Evolutionary conservation across 2,888 invertebrate species (phyloP).

Genomic region (Escarpia spicata): DNA sequence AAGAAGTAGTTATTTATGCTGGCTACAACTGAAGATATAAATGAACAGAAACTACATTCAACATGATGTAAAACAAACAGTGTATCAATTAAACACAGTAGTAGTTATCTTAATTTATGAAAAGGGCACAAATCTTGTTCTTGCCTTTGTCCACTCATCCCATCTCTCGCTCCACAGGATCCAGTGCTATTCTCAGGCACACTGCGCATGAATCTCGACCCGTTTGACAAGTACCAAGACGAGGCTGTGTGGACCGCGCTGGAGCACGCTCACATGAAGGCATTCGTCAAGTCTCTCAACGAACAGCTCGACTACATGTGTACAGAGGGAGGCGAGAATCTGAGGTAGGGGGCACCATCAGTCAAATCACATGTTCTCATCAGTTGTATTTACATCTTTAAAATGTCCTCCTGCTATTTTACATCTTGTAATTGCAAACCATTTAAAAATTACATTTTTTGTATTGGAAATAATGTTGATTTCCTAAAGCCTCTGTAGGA

Average conservation of each 20-base stretch:
- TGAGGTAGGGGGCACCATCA: conserved; percentile 51
- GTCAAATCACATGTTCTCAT: neutral
- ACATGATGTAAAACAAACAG: too few species aligned
- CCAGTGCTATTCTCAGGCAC: conserved; percentile 65
- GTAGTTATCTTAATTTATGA: too few species aligned
- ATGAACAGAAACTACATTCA: too few species aligned
- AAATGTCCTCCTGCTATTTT: neutral
- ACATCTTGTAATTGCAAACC: neutral
- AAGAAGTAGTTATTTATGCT: too few species aligned
- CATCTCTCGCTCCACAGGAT: conserved; percentile 52
- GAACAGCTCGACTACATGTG: conserved; percentile 54
- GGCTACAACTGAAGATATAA: too few species aligned
- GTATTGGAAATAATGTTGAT: too few species aligned
- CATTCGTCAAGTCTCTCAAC: conserved; percentile 53
- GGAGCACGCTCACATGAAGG: conserved; percentile 62
- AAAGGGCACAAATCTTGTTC: too few species aligned
- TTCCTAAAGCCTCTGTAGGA: too few species aligned
- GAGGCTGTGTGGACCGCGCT: conserved; percentile 60
- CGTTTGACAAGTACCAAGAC: conserved; percentile 61
- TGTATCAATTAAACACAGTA: too few species aligned
- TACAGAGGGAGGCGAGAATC: conserved; percentile 63
- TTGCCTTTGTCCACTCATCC: neutral
- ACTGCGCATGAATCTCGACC: conserved; percentile 64
- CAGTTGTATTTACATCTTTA: too few species aligned
- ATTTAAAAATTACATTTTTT: too few species aligned